A percentile compares a stretch with the other conserved stretches of the same genome.
Evolutionary conservation across 2,888 invertebrate genomes (phyloP).

Genomic region (Drosophila nr. medialis): DNA sequence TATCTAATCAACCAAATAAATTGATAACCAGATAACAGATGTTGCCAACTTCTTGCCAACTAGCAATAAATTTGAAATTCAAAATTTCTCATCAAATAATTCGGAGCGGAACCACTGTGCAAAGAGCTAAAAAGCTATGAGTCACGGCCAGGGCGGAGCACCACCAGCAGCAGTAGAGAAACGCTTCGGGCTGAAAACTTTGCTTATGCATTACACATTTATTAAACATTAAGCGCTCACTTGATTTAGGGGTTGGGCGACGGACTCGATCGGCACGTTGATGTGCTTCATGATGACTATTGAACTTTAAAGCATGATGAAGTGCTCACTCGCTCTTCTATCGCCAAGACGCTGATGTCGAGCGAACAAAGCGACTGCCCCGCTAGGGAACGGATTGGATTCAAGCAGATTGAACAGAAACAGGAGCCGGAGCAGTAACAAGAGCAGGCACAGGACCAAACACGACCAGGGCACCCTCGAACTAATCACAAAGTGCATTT

Average conservation of each 20-base stretch:
- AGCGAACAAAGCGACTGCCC: conserved; percentile 29
- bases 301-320: conserved; percentile 77
- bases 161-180: conserved; percentile 38
- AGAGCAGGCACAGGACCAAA: conserved; percentile 19
- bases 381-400: conserved; percentile 19
- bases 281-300: conserved; percentile 78
- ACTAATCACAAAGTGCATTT: conserved; percentile 80
- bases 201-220: conserved; percentile 78
- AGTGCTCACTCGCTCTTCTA: conserved; percentile 52
- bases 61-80: neutral
- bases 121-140: conserved; percentile 67
- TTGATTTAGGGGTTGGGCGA: conserved; percentile 70
- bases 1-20: neutral
- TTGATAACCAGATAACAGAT: too few species aligned
- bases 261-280: conserved; percentile 69
- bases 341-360: conserved; percentile 55
- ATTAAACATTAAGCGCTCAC: conserved; percentile 75
- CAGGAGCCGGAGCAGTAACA: conserved; percentile 3
- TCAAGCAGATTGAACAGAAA: conserved; percentile 5
- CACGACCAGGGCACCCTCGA: conserved; percentile 67
- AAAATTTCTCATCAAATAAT: fast-evolving
- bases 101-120: conserved; percentile 38
- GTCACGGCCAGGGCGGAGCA: conserved; percentile 55
- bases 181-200: conserved; percentile 67
- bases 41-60: neutral